Base-by-base conservation (phyloP, 2,888 invertebrate genomes). In the Parthenolecanium corni region DNA sequence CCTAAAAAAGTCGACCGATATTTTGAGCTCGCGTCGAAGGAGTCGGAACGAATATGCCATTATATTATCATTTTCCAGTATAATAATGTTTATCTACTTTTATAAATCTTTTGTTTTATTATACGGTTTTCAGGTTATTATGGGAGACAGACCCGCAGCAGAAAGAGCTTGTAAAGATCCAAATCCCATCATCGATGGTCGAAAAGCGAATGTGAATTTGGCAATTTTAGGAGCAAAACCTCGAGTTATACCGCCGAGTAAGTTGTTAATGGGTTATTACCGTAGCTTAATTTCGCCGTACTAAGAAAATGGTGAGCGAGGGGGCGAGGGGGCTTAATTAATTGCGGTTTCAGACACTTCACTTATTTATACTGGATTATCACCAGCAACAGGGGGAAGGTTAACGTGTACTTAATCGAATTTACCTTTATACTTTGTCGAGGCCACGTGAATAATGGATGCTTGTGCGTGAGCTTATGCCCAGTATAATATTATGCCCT, bases 221-320 rank as follows among this genome's bases (percentile, higher is more conserved):
- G 96, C 96, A 68, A 95, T 95, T 73, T 80, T 96, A 69, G 96
- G 96, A 72, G 96, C 96, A 67, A 96, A 96, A 76, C 95, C 95
- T 54, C 80, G 94, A 76, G 89, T 89, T 75, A 79, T 88, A 68
- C 85, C 85, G 74, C 81, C 86, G 75, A 85, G 86, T 86, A 74
- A 80, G 80, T 77, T 52, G 36, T 58, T 58, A 58, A 58, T 25
- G 57, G 25, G 31, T 58, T 58, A 58, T 58, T 58, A 47, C 21
- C 14, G 20, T 23, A 38, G 52, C 11, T 11, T 31, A 31, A 31
- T 49, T 21, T n/a, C n/a, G 11, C 42, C 42, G 21, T 31, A 36
- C n/a, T n/a, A n/a, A n/a, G n/a, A n/a, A n/a, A n/a, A n/a, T n/a
- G 16, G 31, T n/a, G 21, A 24, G 31, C 31, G n/a, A n/a, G 23